Conservation (phyloP, 2,797 vertebrate genomes). For the Masticophis lateralis region DNA sequence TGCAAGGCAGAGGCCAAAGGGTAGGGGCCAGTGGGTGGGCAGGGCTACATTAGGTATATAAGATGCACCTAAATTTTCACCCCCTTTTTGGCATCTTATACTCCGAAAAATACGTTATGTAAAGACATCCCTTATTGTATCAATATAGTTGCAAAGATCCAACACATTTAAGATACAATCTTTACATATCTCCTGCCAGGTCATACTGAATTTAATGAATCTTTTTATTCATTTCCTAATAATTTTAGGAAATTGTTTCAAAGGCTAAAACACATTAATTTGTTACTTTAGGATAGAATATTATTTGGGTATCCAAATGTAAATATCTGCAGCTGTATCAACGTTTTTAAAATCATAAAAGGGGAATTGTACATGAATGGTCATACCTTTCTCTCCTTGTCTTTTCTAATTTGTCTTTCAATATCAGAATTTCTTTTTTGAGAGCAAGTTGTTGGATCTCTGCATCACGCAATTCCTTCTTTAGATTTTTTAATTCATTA, state of each 20-base stretch:
- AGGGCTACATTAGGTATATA: too few species aligned
- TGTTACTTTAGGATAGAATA: not conserved
- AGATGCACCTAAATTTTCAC: too few species aligned
- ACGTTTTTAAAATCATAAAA: not conserved
- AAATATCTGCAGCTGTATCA: not conserved
- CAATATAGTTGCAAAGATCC: not conserved
- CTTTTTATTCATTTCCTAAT: not conserved
- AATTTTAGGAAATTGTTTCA: not conserved
- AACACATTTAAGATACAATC: not conserved
- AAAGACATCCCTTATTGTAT: not conserved
- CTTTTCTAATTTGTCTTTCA: conserved; percentile 97
- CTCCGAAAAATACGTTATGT: not conserved
- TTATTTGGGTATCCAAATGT: not conserved
- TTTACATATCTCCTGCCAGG: not conserved
- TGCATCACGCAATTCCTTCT: conserved; percentile 91
- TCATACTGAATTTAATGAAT: not conserved
- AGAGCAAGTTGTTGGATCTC: conserved; percentile 93
- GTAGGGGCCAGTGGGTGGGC: too few species aligned
- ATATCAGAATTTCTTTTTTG: conserved; percentile 94
- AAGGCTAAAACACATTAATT: not conserved
- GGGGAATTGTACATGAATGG: conserved; percentile 2
- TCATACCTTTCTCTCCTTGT: conserved; percentile 89
- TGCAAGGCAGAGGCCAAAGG: too few species aligned
- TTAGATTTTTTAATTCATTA: conserved; percentile 86
- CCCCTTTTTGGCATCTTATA: too few species aligned